Evolutionary conservation across 2,797 vertebrate genomes (phyloP).

Genomic region (Premnoplex brunnescens): DNA sequence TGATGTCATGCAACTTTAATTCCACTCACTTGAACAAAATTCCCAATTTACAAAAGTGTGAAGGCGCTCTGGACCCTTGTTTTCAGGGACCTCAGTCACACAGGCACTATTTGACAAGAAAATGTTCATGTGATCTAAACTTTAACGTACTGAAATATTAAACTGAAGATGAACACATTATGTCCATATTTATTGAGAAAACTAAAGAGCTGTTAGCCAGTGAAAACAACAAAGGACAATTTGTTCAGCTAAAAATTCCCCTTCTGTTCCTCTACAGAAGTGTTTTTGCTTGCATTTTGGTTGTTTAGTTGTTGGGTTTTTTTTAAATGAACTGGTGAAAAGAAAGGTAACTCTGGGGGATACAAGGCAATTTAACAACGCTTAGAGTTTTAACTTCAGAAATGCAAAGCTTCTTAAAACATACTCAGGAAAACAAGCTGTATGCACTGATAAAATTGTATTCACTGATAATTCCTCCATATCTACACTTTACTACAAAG

Average conservation of each 20-base stretch:
- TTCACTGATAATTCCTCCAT: neutral
- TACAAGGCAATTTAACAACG: constrained; percentile 1
- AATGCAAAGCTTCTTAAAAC: constrained; percentile 50
- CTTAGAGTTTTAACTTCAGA: constrained; percentile 33
- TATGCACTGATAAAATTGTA: constrained; percentile 49
- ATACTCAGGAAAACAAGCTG: constrained; percentile 45
- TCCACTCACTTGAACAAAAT: neutral
- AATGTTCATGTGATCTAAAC: neutral
- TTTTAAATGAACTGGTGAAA: neutral
- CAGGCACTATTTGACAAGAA: neutral
- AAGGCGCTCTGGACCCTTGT: neutral
- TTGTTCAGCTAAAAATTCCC: neutral
- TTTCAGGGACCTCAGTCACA: neutral
- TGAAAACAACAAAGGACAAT: neutral
- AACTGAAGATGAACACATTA: neutral
- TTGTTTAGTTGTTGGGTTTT: neutral
- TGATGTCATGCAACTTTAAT: neutral
- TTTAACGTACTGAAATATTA: neutral
- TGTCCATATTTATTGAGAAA: neutral
- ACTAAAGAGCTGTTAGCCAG: neutral
- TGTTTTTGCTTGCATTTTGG: neutral
- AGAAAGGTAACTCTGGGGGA: neutral
- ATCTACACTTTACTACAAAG: constrained; percentile 30
- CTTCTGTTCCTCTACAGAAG: neutral
- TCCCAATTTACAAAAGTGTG: neutral